Conservation (phyloP, 2,888 invertebrate species). For the Parnassius mnemosyne region DNA sequence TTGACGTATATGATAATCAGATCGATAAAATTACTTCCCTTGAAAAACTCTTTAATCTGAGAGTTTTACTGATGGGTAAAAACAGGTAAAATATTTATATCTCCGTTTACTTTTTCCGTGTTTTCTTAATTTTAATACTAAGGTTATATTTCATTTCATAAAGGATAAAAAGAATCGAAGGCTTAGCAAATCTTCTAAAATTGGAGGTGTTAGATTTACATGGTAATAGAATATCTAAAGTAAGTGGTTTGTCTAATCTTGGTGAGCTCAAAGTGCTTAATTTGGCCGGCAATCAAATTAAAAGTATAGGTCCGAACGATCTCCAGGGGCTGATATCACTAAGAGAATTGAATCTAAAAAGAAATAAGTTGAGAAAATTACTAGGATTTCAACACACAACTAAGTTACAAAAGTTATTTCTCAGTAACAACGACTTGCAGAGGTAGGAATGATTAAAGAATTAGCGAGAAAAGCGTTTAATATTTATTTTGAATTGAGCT, state of each 20-base stretch:
- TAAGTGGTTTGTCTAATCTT: conserved; percentile 85
- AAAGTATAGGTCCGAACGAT: conserved; percentile 87
- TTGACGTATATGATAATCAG: conserved; percentile 97
- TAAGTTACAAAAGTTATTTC: conserved; percentile 87
- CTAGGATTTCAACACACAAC: conserved; percentile 89
- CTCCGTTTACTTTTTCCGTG: not conserved
- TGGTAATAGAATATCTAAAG: conserved; percentile 92
- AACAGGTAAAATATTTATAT: conserved; percentile 82
- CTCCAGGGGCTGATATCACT: conserved; percentile 88
- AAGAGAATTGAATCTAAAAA: conserved; percentile 92
- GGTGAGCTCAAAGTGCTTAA: conserved; percentile 93
- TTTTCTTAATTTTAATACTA: not conserved
- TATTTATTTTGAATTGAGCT: too few relatives aligned
- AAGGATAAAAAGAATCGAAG: conserved; percentile 90
- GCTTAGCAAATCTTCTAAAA: conserved; percentile 85
- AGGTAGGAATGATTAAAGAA: conserved; percentile 50
- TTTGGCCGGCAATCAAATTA: conserved; percentile 94
- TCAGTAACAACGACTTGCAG: conserved; percentile 89
- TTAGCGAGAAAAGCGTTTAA: not conserved
- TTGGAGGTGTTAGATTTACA: conserved; percentile 96
- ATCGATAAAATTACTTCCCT: conserved; percentile 91
- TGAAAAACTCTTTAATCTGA: conserved; percentile 87
- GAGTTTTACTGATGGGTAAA: conserved; percentile 94
- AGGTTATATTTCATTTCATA: conserved; percentile 37
- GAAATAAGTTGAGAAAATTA: conserved; percentile 90